phyloP scores from a whole-genome alignment of 2,113 vertebrate genomes.

The Pterocles orientalis region DNA sequence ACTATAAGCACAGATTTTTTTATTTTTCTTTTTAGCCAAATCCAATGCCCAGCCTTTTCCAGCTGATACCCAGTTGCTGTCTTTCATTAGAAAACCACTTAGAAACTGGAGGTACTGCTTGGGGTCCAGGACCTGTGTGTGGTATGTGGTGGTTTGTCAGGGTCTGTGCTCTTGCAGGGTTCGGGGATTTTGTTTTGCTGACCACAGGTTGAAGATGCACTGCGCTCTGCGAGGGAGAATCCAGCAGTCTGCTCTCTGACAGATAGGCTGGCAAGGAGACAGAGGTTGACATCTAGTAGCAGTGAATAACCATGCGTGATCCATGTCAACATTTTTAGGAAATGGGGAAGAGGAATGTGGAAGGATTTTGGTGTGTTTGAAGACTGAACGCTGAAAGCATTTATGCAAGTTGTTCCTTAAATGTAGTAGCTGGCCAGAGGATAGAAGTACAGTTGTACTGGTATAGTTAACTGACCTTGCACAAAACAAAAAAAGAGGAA shows the following conservation, averaged over 20 bases:
- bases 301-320: not conserved
- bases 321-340: rapidly evolving
- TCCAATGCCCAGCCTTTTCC: not conserved
- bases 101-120: too few species aligned
- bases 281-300: rapidly evolving
- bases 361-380: not conserved
- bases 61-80: not conserved
- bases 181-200: not conserved
- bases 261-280: rapidly evolving
- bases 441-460: not conserved
- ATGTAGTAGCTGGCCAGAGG: not conserved
- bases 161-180: rapidly evolving
- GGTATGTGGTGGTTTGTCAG: rapidly evolving
- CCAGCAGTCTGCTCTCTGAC: rapidly evolving
- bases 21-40: not conserved
- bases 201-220: rapidly evolving
- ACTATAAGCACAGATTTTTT: not conserved
- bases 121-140: rapidly evolving
- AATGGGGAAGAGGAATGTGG: not conserved
- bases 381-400: not conserved
- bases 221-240: rapidly evolving
- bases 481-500: not conserved
- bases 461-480: not conserved
- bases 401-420: not conserved
- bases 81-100: not conserved